Conservation (phyloP, 2,888 invertebrate species). For the Saturnia pavonia region DNA sequence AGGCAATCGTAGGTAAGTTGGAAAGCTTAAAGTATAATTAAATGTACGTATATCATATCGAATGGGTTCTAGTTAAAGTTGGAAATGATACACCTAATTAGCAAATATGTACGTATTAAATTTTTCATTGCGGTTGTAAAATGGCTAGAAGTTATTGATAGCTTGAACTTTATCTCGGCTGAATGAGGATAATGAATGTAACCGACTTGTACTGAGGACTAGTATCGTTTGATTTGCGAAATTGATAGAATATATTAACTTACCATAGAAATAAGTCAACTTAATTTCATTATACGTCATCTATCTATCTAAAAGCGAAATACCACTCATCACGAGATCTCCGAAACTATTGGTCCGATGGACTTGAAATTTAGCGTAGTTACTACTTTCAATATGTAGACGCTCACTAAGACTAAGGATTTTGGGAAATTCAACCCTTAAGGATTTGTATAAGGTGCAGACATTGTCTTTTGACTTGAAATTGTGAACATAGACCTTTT, state of each 20-base stretch:
- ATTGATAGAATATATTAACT: conserved; percentile 66
- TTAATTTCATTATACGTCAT: conserved; percentile 60
- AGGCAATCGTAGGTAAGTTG: conserved; percentile 12
- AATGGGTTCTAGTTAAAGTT: conserved; percentile 29
- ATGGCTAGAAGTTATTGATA: conserved; percentile 32
- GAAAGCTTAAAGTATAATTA: conserved; percentile 16
- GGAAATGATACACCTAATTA: conserved; percentile 44
- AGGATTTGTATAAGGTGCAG: no score
- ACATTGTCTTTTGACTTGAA: no score
- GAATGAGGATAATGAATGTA: conserved; percentile 5
- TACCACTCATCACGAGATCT: no score
- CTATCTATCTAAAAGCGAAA: no score
- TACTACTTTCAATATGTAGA: no score
- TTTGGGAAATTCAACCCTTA: no score
- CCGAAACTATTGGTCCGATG: no score
- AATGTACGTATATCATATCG: conserved; percentile 15
- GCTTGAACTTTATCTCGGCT: background rate
- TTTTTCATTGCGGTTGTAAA: conserved; percentile 54
- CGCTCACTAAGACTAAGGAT: no score
- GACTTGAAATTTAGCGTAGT: no score
- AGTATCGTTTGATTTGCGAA: conserved; percentile 22
- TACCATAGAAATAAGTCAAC: conserved; percentile 57
- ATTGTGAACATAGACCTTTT: no score
- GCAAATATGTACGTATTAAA: conserved; percentile 40
- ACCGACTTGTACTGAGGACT: conserved; percentile 16